Evolutionary conservation across 2,797 vertebrate species (phyloP).

Genomic region (Muscicapa comitata): DNA sequence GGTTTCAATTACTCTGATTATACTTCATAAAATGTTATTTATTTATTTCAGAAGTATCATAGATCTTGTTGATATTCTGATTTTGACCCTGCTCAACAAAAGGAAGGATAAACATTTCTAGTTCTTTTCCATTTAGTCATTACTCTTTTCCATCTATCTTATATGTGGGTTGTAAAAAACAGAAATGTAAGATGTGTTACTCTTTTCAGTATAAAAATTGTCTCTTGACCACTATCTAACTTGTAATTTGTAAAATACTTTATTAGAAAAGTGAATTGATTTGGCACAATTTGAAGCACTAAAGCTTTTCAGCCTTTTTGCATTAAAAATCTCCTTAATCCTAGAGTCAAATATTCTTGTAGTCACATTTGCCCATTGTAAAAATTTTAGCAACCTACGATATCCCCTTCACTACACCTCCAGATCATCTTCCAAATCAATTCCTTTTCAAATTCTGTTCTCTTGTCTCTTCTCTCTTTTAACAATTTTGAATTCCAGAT

Average conservation of each 20-base stretch:
- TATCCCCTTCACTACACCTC: not conserved
- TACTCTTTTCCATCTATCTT: not conserved
- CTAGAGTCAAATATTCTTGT: not conserved
- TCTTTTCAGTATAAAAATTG: not conserved
- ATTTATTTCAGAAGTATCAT: not conserved
- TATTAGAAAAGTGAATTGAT: not conserved
- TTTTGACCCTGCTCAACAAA: not conserved
- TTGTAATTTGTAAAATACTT: not conserved
- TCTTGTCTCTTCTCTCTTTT: not conserved
- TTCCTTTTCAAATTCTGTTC: not conserved
- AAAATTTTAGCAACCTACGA: not conserved
- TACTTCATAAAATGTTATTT: not conserved
- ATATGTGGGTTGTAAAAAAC: not conserved
- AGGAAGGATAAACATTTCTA: not conserved
- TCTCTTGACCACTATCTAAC: not conserved
- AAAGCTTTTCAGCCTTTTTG: not conserved
- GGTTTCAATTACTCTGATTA: not conserved
- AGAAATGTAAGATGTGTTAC: not conserved
- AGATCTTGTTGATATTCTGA: not conserved
- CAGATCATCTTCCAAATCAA: not conserved
- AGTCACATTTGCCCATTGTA: not conserved
- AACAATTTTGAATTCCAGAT: not conserved
- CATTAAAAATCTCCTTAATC: not conserved
- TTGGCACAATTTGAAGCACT: not conserved
- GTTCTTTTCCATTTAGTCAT: not conserved